These are phyloP conservation scores for Chrysotoxum bicinctum DNA, from an alignment of 2,888 invertebrate species.

Conservation along the genomic window DNA sequence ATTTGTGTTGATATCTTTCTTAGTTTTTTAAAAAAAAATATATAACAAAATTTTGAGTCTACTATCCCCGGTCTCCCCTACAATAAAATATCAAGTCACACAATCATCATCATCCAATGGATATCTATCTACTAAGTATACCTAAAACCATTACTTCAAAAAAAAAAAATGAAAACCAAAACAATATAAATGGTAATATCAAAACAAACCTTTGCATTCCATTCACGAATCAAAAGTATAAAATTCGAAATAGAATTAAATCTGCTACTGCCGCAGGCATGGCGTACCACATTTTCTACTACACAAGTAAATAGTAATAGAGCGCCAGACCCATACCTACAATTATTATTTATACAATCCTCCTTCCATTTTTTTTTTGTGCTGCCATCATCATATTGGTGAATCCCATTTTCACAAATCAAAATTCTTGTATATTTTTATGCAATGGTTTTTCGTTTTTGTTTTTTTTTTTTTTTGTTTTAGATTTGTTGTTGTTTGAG, in stretches of 20 bases:
- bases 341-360: slow-evolving; percentile 69
- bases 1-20: too few relatives aligned
- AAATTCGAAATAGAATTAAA: slow-evolving; percentile 70
- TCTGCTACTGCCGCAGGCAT: slow-evolving; percentile 54
- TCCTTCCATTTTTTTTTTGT: slow-evolving; percentile 37
- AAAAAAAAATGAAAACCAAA: slow-evolving; percentile 30
- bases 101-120: slow-evolving; percentile 11
- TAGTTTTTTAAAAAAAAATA: too few relatives aligned
- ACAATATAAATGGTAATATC: slow-evolving; percentile 58
- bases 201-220: slow-evolving; percentile 63
- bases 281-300: slow-evolving; percentile 42
- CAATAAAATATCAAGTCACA: slow-evolving; percentile 12
- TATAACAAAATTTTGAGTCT: too few relatives aligned
- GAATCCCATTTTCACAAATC: slow-evolving; percentile 69
- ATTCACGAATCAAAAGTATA: slow-evolving; percentile 62
- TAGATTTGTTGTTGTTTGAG: slow-evolving; percentile 8
- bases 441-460: slow-evolving; percentile 47
- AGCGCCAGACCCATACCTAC: background rate
- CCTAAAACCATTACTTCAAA: slow-evolving; percentile 23
- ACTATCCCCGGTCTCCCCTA: too few relatives aligned
- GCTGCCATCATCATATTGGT: slow-evolving; percentile 24
- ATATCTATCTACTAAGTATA: background rate
- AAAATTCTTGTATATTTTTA: slow-evolving; percentile 64
- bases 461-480: slow-evolving; percentile 37
- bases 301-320: slow-evolving; percentile 53